phyloP scores from a whole-genome alignment of 2,797 vertebrate genomes.

The Hypotaenidia philippensis region DNA sequence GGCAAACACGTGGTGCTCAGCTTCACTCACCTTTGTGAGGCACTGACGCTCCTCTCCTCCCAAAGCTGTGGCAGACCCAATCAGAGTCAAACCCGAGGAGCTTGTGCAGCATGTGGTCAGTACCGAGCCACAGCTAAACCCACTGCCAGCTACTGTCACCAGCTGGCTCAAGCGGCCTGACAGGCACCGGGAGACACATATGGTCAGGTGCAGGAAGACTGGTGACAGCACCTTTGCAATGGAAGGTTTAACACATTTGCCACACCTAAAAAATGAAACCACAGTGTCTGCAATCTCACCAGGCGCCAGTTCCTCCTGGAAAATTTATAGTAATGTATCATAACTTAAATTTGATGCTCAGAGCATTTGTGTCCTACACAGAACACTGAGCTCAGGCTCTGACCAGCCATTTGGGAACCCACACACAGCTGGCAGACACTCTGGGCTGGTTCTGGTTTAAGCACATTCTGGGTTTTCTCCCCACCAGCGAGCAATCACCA shows the following conservation, averaged over 20 bases:
- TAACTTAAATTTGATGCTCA: not conserved
- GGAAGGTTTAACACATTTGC: conserved; percentile 38
- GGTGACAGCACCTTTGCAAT: not conserved
- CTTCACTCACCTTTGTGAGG: not conserved
- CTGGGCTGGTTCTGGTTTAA: not conserved
- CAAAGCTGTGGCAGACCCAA: not conserved
- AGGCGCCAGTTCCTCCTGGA: not conserved
- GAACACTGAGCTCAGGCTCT: not conserved
- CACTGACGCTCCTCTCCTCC: not conserved
- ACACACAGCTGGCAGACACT: not conserved
- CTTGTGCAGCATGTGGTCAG: not conserved
- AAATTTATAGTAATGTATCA: not conserved
- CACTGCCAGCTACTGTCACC: not conserved
- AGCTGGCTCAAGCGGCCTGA: not conserved
- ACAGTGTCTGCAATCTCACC: not conserved
- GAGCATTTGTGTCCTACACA: fast-evolving
- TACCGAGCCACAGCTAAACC: not conserved
- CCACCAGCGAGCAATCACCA: not conserved
- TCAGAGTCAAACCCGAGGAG: not conserved
- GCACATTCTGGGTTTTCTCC: not conserved
- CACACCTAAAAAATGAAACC: not conserved
- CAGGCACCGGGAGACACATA: not conserved
- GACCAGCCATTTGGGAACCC: not conserved
- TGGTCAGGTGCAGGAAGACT: not conserved
- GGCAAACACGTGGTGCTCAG: not conserved